These are phyloP conservation scores for Cheilosia urbana DNA, from an alignment of 2,888 invertebrate species.

Conservation along the genomic window DNA sequence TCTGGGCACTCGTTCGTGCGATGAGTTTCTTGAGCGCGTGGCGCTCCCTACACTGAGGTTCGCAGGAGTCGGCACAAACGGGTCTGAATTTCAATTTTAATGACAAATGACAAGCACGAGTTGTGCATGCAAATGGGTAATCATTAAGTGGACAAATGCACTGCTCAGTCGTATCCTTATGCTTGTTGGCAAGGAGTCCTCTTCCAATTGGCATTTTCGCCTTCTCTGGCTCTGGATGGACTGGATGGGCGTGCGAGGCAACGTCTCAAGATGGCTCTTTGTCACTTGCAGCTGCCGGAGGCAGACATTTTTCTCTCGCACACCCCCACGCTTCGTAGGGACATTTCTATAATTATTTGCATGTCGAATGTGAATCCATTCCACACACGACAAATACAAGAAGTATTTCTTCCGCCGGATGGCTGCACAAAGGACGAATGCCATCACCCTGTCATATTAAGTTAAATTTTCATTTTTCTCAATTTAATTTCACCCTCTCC, in stretches of 20 bases:
- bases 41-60: slow-evolving; percentile 15
- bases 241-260: slow-evolving; percentile 4
- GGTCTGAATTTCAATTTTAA: slow-evolving; percentile 72
- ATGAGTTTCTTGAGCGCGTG: neutral
- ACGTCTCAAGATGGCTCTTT: slow-evolving; percentile 48
- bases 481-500: slow-evolving; percentile 69
- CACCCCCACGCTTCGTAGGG: neutral
- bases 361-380: slow-evolving; percentile 55
- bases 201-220: slow-evolving; percentile 50
- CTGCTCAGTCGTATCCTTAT: slow-evolving; percentile 17
- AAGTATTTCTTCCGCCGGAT: slow-evolving; percentile 5
- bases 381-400: neutral
- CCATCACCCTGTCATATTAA: slow-evolving; percentile 53
- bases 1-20: neutral
- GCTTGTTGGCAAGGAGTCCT: slow-evolving; percentile 21
- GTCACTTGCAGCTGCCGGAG: slow-evolving; percentile 37
- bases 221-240: neutral
- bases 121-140: slow-evolving; percentile 73
- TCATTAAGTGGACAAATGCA: slow-evolving; percentile 74
- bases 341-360: slow-evolving; percentile 68
- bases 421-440: slow-evolving; percentile 38
- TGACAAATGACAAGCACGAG: slow-evolving; percentile 71
- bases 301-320: slow-evolving; percentile 19
- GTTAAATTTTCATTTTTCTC: slow-evolving; percentile 68
- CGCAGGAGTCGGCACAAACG: slow-evolving; percentile 23